Base-by-base conservation (phyloP, 2,113 vertebrate species). In the Colossoma macropomum region DNA sequence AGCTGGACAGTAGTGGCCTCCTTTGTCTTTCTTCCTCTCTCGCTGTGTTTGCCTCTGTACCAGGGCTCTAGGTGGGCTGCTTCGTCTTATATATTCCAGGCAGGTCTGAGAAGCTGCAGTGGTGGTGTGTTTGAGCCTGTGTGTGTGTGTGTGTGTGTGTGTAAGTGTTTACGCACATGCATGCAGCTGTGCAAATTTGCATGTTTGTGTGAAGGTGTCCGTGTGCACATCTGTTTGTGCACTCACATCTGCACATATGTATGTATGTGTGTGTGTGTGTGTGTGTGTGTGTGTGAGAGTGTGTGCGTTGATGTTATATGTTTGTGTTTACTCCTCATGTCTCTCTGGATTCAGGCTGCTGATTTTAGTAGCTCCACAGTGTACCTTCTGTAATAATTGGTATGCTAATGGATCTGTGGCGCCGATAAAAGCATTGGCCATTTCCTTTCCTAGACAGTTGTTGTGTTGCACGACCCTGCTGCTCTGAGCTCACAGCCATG, bases 361-460 rank as follows among this genome's bases (percentile, higher is more conserved):
- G 74, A 25, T 30, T 69, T 84, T 68, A 75, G 54, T 45, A 48
- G 52, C n/a, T 54, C 62, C 69, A 69, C 60, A 41, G 38, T 54
- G 15, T 60, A 63, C 73, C 77, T 80, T 69, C 81, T 70, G 72
- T 74, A 77, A 50, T 84, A 86, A 86, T 74, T 69, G 74, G n/a
- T 69, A 81, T 86, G 78, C 78, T 81, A 86, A 86, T 84, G 50
- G 30, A 12, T 81, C 19, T 23, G 34, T 30, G 27, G 70, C 45
- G 52, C 66, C 28, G 59, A 83, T 86, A 73, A 76, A 50, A 62
- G 54, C 72, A 56, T 48, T 70, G 45, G n/a, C 77, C 41, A 59
- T 80, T 83, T 86, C 48, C 32, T 28, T 80, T 80, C 28, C 28
- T 77, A 63, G 21, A 45, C 71, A 62, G 28, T 72, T 34, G 41